Base-by-base conservation (phyloP, 2,113 vertebrate species). In the Poeciliopsis retropinna region DNA sequence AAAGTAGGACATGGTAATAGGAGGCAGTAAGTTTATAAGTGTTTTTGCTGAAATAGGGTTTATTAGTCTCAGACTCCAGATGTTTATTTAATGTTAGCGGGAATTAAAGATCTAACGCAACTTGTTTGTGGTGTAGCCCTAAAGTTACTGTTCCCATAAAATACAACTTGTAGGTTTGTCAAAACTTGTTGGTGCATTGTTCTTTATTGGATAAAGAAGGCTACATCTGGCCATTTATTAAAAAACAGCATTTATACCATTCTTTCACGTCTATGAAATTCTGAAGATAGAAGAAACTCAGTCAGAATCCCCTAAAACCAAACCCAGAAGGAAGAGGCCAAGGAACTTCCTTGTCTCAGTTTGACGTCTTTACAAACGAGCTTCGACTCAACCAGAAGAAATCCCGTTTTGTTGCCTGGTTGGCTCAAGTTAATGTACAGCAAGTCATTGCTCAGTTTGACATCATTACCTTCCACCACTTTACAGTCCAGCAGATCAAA, bases 401-500 rank as follows among this genome's bases (percentile, higher is more conserved):
- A 31, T 44, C 1, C 2, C 7, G 5, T 75, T 13, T 78, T 61
- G 12, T 22, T 2, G n/a, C 67, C 39, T 9, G 12, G 31, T 54
- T 47, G 54, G 3, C 65, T 60, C 12, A 1, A 39, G 57, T 32
- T 64, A 72, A 27, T 9, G 64, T 75, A 62, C 75, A 60, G 72
- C 64, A 61, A 37, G 32, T 57, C 6, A 13, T 29, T 0, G 32
- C 39, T 72, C 64, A 7, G 31, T 66, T 47, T 75, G 76, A 83
- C 75, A 66, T 82, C 22, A 63, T 77, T 73, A 75, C 60, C 51
- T 44, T 75, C 31, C 60, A 15, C 70, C n/a, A 39, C 27, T 47
- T 79, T 66, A 44, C 70, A 72, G 10, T 57, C 61, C 64, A 12
- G 61, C 67, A 67, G 77, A 78, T 73, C 60, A 82, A 82, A 76